Conservation (phyloP, 2,888 invertebrate genomes). For the Theretra japonica region DNA sequence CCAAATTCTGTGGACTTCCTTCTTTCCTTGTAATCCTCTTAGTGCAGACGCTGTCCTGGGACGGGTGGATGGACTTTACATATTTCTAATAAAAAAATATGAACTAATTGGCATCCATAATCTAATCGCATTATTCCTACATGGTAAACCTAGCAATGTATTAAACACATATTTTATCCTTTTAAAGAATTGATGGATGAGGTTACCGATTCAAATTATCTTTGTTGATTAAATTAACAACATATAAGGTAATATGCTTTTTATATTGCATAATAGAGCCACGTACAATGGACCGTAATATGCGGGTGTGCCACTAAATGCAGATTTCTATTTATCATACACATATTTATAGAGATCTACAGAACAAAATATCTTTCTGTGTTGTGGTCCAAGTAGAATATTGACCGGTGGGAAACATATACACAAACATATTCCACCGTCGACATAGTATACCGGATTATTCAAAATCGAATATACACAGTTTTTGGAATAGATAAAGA, state of each 20-base stretch:
- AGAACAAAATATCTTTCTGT: too few species aligned
- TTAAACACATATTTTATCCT: conserved; percentile 3
- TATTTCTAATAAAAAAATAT: not conserved
- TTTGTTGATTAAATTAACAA: conserved; percentile 1
- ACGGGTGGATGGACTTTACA: too few species aligned
- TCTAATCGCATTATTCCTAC: not conserved
- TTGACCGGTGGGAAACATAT: too few species aligned
- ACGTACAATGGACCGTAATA: not conserved
- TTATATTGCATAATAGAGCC: not conserved
- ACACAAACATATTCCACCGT: too few species aligned
- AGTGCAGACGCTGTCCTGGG: too few species aligned
- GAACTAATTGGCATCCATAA: not conserved
- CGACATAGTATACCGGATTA: too few species aligned
- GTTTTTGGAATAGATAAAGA: too few species aligned
- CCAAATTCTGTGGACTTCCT: too few species aligned
- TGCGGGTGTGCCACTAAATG: not conserved
- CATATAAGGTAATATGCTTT: not conserved
- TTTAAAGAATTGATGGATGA: conserved; percentile 17
- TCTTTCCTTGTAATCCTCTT: too few species aligned
- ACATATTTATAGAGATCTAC: too few species aligned
- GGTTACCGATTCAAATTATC: not conserved
- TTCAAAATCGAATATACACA: too few species aligned
- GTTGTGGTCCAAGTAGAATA: too few species aligned
- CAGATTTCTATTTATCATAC: not conserved
- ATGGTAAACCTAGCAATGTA: conserved; percentile 4